These are phyloP conservation scores for Catocala sponsa DNA, from an alignment of 2,888 invertebrate genomes.

Conservation along the genomic window DNA sequence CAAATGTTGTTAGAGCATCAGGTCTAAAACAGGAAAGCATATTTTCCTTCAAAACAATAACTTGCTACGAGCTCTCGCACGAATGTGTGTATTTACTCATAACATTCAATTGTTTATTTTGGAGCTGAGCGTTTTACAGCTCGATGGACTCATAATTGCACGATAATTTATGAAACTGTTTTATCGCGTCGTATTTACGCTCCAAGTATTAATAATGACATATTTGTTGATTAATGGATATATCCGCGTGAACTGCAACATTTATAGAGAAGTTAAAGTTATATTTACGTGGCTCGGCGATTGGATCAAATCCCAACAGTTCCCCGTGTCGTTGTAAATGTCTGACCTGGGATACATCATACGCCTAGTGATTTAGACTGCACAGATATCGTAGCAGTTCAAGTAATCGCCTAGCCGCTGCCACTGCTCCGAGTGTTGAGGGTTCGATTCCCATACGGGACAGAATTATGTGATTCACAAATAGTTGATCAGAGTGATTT, in stretches of 20 bases:
- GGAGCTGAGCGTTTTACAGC: slow-evolving; percentile 32
- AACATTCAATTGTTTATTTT: slow-evolving; percentile 31
- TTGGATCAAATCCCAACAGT: slow-evolving; percentile 55
- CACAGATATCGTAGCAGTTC: too few species aligned
- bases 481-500: too few species aligned
- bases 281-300: slow-evolving; percentile 64
- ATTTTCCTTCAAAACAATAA: too few species aligned
- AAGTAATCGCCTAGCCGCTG: too few species aligned
- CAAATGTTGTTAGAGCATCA: slow-evolving; percentile 59
- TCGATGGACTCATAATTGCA: slow-evolving; percentile 42
- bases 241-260: slow-evolving; percentile 19
- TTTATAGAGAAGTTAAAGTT: slow-evolving; percentile 9
- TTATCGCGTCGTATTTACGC: slow-evolving; percentile 39
- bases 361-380: too few species aligned
- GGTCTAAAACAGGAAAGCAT: slow-evolving; percentile 51
- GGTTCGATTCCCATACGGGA: too few species aligned
- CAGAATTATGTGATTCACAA: too few species aligned
- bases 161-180: slow-evolving; percentile 47
- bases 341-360: too few species aligned
- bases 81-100: slow-evolving; percentile 17
- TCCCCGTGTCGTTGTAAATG: slow-evolving; percentile 17
- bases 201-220: slow-evolving; percentile 44
- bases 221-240: slow-evolving; percentile 38
- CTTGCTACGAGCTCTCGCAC: too few species aligned
- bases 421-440: too few species aligned